Evolutionary conservation across 2,888 invertebrate genomes (phyloP), one percentile per base, ranked within the genome.

Genomic region (Eupithecia dodoneata): DNA sequence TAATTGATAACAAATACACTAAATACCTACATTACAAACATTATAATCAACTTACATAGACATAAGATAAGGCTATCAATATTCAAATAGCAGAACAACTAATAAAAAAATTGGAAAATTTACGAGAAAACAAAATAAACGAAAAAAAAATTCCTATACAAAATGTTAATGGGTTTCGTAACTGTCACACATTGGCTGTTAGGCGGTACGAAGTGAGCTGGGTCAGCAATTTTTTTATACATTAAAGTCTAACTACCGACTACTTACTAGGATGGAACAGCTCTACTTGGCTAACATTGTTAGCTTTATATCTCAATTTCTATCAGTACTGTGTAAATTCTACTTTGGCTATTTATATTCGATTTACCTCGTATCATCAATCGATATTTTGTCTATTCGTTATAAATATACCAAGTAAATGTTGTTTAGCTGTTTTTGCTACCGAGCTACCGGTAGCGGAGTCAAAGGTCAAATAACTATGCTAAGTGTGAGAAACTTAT

Each of bases 401-500:
- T 59, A 59, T 9, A 13, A 41, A 41, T 18, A 41, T 5, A 41
- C 41, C 10, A 2, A 65, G 13, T 65, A 41, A 65, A 41, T 41
- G 7, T 13, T 65, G 18, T 2, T 65, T 41, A 5, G 65, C 30
- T 41, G 41, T 67, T 76, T 76, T 71, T 74, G 65, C 65, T 52
- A 74, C 73, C 47, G 18, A 65, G 67, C 45, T 69, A 67, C 41
- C 44, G 45, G 75, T 65, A 75, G 71, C 70, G 65, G 71, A 49
- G 76, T 41, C 74, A 76, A 44, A 75, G 76, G 74, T 75, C 75
- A 76, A 76, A 78, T 76, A 76, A 75, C 70, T 74, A 74, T 79
- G 76, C 72, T 73, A 76, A 79, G 76, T 75, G 76, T 74, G 71
- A 77, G 75, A 79, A 75, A 70, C 65, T n/a, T 9, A 59, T 59